Evolutionary conservation across 2,797 vertebrate species (phyloP).

Genomic region (Takifugu rubripes): DNA sequence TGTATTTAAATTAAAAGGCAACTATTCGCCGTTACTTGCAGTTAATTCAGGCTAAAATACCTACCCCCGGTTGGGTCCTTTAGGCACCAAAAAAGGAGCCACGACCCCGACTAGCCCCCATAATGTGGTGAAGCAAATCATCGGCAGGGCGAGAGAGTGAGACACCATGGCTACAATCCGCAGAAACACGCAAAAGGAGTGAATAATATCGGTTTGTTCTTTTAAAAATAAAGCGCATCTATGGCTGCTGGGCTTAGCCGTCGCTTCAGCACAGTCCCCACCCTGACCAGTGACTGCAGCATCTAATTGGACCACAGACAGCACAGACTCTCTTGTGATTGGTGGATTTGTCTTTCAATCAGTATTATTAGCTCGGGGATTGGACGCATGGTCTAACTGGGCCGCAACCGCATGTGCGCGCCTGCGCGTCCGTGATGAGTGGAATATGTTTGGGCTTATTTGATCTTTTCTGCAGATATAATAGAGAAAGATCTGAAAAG

Average conservation of each 20-base stretch:
- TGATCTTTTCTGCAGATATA: neutral
- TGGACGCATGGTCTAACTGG: neutral
- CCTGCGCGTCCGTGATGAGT: neutral
- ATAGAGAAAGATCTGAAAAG: slow-evolving; percentile 56
- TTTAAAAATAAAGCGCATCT: slow-evolving; percentile 40
- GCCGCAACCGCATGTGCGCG: neutral
- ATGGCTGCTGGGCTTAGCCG: slow-evolving; percentile 45
- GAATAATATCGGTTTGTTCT: slow-evolving; percentile 8
- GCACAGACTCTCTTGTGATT: slow-evolving; percentile 14
- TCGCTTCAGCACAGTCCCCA: slow-evolving; percentile 15
- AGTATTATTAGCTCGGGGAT: slow-evolving; percentile 20
- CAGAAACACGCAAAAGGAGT: neutral
- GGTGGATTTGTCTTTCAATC: slow-evolving; percentile 22
- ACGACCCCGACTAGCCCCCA: slow-evolving; percentile 92
- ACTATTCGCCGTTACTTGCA: neutral
- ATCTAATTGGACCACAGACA: slow-evolving; percentile 13
- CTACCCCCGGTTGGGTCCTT: slow-evolving; percentile 95
- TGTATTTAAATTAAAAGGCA: neutral
- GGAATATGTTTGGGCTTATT: neutral
- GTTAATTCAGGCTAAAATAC: slow-evolving; percentile 26
- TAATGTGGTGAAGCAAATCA: slow-evolving; percentile 93
- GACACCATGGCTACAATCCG: slow-evolving; percentile 78
- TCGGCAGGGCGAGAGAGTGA: slow-evolving; percentile 89
- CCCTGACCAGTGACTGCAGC: slow-evolving; percentile 2
- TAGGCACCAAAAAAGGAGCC: slow-evolving; percentile 93